These are phyloP conservation scores for Harlomillsia oculata DNA, from an alignment of 1,140 invertebrate species.

Conservation along the genomic window DNA sequence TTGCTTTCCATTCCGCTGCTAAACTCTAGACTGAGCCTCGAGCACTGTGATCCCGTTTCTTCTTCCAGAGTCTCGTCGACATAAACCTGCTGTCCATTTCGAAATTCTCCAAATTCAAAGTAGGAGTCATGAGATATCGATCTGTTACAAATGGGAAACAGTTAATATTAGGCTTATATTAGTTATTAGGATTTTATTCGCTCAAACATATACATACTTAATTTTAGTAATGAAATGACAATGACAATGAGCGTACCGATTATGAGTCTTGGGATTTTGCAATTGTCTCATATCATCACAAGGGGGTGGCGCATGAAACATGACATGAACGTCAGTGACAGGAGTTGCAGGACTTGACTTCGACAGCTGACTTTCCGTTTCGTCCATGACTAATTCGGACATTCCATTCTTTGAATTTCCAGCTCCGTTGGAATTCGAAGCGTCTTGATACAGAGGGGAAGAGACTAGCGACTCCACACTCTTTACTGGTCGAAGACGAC, in stretches of 20 bases:
- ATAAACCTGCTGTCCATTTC: conserved; percentile 24
- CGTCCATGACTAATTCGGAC: conserved; percentile 4
- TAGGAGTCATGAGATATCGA: conserved; percentile 87
- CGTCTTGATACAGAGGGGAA: conserved; percentile 19
- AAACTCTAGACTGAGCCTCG: conserved; percentile 29
- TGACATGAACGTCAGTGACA: conserved; percentile 26
- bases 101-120: conserved; percentile 53
- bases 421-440: conserved; percentile 5
- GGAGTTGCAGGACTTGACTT: conserved; percentile 27
- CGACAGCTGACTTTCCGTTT: conserved; percentile 24
- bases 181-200: too few species aligned
- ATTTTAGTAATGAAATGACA: too few species aligned
- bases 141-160: conserved; percentile 3
- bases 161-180: not conserved
- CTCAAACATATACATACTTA: too few species aligned
- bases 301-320: conserved; percentile 14
- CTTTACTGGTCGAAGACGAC: conserved; percentile 54
- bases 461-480: conserved; percentile 57
- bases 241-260: conserved; percentile 2
- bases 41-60: conserved; percentile 30
- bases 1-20: conserved; percentile 27
- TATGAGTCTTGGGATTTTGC: conserved; percentile 34
- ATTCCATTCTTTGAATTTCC: conserved; percentile 6
- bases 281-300: conserved; percentile 5
- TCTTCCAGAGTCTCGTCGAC: conserved; percentile 35